Evolutionary conservation across 2,888 invertebrate species (phyloP).

Genomic region (Vannuccia rotundouncinata): DNA sequence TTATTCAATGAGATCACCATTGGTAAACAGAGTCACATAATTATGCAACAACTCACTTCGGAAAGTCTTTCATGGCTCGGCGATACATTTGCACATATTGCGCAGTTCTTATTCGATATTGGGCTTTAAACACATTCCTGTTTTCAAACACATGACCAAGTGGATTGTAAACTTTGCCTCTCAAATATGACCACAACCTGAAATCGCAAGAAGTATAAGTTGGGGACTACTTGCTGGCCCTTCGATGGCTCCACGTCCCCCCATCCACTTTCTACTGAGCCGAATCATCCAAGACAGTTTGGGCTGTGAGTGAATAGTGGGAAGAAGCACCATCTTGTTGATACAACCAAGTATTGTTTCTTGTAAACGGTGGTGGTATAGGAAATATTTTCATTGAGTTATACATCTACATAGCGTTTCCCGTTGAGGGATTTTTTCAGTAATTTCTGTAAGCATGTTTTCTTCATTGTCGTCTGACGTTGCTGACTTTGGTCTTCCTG

Average conservation of each 20-base stretch:
- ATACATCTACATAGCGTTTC: constrained; percentile 29
- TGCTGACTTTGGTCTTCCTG: constrained; percentile 28
- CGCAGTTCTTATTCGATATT: constrained; percentile 32
- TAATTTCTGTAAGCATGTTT: constrained; percentile 12
- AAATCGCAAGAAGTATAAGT: constrained; percentile 28
- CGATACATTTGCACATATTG: constrained; percentile 28
- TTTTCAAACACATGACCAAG: constrained; percentile 30
- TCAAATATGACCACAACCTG: constrained; percentile 34
- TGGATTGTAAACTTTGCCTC: constrained; percentile 19
- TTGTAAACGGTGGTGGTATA: constrained; percentile 22
- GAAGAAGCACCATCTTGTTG: constrained; percentile 31
- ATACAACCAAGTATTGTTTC: constrained; percentile 30
- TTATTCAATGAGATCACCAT: constrained; percentile 31
- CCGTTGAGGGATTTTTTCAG: constrained; percentile 27
- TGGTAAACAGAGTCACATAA: constrained; percentile 8
- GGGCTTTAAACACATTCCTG: not conserved
- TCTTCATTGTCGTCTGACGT: constrained; percentile 3
- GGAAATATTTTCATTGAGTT: constrained; percentile 25
- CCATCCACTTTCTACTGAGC: not conserved
- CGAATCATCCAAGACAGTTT: constrained; percentile 22
- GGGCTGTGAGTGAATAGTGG: constrained; percentile 8
- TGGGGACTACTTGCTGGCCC: too few relatives aligned
- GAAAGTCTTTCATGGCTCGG: constrained; percentile 32
- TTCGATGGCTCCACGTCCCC: constrained; percentile 29
- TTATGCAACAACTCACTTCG: constrained; percentile 16